These are phyloP conservation scores for Sepiola atlantica DNA, from an alignment of 2,888 invertebrate genomes.

Conservation along the genomic window DNA sequence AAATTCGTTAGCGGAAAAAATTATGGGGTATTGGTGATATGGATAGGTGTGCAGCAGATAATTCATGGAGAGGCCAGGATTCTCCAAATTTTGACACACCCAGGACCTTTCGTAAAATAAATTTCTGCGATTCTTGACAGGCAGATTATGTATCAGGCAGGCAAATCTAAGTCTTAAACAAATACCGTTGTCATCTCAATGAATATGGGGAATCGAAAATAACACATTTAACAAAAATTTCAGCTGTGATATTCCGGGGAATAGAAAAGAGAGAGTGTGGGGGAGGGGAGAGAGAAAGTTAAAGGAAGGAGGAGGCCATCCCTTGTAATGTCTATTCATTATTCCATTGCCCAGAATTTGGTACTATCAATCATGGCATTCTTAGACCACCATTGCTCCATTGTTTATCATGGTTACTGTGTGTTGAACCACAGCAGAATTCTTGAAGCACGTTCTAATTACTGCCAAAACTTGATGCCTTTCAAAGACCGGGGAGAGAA, in stretches of 20 bases:
- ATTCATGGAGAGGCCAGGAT: slow-evolving; percentile 15
- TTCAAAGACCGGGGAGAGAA: not conserved
- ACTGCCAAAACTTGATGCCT: not conserved
- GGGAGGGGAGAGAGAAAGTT: no score
- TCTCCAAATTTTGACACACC: slow-evolving; percentile 32
- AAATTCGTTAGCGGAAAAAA: not conserved
- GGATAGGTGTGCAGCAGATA: not conserved
- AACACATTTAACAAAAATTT: slow-evolving; percentile 23
- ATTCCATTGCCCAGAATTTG: not conserved
- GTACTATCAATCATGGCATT: not conserved
- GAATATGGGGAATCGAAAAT: not conserved
- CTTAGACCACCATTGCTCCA: not conserved
- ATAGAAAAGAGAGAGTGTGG: not conserved
- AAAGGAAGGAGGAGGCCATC: not conserved
- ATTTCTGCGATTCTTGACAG: slow-evolving; percentile 20
- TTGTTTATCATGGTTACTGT: not conserved
- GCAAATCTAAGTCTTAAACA: not conserved
- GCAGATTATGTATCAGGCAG: not conserved
- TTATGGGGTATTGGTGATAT: not conserved
- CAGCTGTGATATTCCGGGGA: not conserved
- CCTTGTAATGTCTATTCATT: not conserved
- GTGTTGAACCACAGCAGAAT: not conserved
- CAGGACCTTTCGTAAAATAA: slow-evolving; percentile 14
- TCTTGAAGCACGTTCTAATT: not conserved
- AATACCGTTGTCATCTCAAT: slow-evolving; percentile 8